Conservation (phyloP, 2,888 invertebrate genomes). For the Ctena decussata region DNA sequence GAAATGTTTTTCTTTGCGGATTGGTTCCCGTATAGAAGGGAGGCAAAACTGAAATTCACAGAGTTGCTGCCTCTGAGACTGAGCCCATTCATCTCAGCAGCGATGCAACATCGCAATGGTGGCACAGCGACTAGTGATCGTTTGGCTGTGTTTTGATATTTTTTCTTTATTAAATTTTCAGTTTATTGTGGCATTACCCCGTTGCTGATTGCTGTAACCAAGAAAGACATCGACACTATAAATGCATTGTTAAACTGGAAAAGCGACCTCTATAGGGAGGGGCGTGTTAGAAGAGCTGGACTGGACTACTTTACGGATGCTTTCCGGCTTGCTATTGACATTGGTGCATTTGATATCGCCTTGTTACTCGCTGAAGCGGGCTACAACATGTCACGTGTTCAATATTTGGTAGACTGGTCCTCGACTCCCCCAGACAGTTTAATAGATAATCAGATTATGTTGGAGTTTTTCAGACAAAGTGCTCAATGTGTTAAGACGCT, state of each 20-base stretch:
- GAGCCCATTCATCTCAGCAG: too few relatives aligned
- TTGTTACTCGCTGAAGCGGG: conserved; percentile 69
- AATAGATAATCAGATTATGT: conserved; percentile 52
- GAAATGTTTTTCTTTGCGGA: too few relatives aligned
- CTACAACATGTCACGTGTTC: conserved; percentile 65
- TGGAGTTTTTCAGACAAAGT: conserved; percentile 54
- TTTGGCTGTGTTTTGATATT: background rate
- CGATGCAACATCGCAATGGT: too few relatives aligned
- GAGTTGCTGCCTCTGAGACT: too few relatives aligned
- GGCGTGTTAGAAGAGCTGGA: conserved; percentile 63
- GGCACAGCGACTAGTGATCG: too few relatives aligned
- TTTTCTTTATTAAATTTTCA: conserved; percentile 48
- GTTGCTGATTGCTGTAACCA: conserved; percentile 70
- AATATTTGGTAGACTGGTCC: conserved; percentile 60
- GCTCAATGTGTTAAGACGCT: conserved; percentile 49
- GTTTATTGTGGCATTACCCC: conserved; percentile 76
- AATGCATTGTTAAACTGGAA: conserved; percentile 71
- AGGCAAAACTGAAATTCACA: too few relatives aligned
- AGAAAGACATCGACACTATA: conserved; percentile 66
- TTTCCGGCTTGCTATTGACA: conserved; percentile 73
- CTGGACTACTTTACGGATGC: conserved; percentile 73
- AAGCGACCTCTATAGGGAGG: conserved; percentile 68
- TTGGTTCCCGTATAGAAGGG: too few relatives aligned
- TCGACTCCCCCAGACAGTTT: conserved; percentile 45
- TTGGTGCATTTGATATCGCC: conserved; percentile 70